Evolutionary conservation across 1,140 invertebrate species (phyloP), one percentile per base, ranked within the genome.

Genomic region (Danaus plexippus): DNA sequence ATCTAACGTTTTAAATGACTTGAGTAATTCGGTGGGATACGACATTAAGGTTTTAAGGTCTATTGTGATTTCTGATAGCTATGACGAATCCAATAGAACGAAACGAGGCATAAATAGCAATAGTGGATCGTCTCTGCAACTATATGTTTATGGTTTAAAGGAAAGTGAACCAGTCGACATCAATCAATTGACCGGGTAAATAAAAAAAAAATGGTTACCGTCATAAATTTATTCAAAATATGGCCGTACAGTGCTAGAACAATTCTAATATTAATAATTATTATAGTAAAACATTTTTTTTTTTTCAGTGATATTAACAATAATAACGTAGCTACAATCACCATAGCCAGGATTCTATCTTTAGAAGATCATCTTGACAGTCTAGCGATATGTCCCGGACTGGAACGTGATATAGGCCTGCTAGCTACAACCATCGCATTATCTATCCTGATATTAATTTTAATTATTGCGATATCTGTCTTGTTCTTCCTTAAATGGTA

Each of bases 401-500:
- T 67, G 32, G 73, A 54, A 73, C 69, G 73, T 76, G 67, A 76
- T 58, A 72, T 61, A 40, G 78, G 69, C 54, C 70, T 86, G 59
- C 70, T 86, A 59, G 72, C 66, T 10, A 64, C 80, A 9, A 83
- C 80, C 42, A 83, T 86, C 70, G 61, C 71, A 54, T 74, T 86
- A 9, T 75, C 74, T 22, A 52, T 73, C 47, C 56, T 84, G 22
- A 65, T 86, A 41, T 72, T 86, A 57, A 65, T 81, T 63, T 11
- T 78, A 54, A 72, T 81, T 50, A 51, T 76, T 41, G 50, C 62
- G n/a, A 57, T 63, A 59, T 64, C 52, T 51, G 54, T 79, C 11
- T 84, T 71, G 71, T 73, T 68, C 59, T 70, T 74, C 58, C 63
- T 80, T n/a, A 77, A 63, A 76, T 67, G 82, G 82, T 84, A 77